Base-by-base conservation (phyloP, 2,113 vertebrate genomes). In the Phodopus roborovskii region DNA sequence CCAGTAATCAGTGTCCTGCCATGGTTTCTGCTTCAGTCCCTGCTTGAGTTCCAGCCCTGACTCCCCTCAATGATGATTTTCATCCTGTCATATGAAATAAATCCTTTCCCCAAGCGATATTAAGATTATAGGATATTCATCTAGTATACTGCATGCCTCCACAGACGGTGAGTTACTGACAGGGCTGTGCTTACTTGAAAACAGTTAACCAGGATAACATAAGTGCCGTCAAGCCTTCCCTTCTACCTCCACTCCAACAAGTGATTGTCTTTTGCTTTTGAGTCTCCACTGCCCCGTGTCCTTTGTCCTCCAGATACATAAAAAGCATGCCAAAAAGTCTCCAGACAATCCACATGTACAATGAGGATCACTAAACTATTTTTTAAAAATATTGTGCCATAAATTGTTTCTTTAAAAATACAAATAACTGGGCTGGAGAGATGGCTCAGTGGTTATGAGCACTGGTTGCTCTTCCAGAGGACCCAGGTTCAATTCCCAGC, bases 371-470 rank as follows among this genome's bases (percentile, higher is more conserved):
- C n/a, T 68, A 70, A 78, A 74, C n/a, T n/a, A 30, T 11, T 71
- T 50, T 87, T 17, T 75, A 73, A 88, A 79, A 84, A 87, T 50
- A 50, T 15, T n/a, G 45, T 53, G 42, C 17, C 62, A 68, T 66
- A 64, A 95, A 60, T 70, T n/a, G 28, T 22, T 73, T 88, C 42
- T 77, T 94, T 78, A 77, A 45, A 73, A 83, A 92, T 71, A 87
- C 19, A 96, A 39, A 17, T n/a, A 60, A 60, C 36, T 73, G n/a
- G 36, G 19, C n/a, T 22, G n/a, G 36, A 73, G n/a, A 73, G n/a
- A 73, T 39, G 17, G 70, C 17, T 73, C 70, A 39, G 19, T 8
- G 22, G 17, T 39, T 73, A 39, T 39, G 70, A 20, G 19, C n/a
- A 39, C 70, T 73, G 70, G 19, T 8, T 20, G 70, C 70, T 73